phyloP scores from a whole-genome alignment of 2,797 vertebrate species.

The Poecilia gillii region DNA sequence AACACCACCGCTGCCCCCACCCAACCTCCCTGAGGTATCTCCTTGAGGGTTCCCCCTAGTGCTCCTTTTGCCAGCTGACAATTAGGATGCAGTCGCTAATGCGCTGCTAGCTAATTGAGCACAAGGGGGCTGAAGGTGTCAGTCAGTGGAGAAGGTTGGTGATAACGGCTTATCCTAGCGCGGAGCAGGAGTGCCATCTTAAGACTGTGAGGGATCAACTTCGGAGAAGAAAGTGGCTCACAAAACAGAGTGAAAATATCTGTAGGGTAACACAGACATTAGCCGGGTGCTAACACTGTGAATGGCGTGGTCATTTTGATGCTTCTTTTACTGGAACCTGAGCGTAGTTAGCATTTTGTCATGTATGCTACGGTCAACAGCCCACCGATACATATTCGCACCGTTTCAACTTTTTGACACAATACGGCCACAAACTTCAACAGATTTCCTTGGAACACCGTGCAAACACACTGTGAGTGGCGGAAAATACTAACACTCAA shows the following conservation, averaged over 20 bases:
- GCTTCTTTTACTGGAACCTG: neutral
- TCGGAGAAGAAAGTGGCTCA: slow-evolving; percentile 38
- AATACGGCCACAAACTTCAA: neutral
- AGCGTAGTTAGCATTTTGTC: neutral
- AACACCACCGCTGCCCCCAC: neutral
- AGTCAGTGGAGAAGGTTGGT: slow-evolving; percentile 65
- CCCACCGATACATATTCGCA: neutral
- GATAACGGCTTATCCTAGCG: slow-evolving; percentile 18
- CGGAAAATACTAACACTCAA: neutral
- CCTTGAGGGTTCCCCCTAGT: slow-evolving; percentile 68
- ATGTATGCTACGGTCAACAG: neutral
- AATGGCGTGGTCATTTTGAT: neutral
- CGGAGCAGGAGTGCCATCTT: slow-evolving; percentile 35
- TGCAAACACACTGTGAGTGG: neutral
- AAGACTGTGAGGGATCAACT: slow-evolving; percentile 28
- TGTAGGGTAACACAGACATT: neutral
- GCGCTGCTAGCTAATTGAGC: slow-evolving; percentile 76
- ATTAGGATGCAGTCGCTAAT: slow-evolving; percentile 75
- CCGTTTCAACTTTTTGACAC: neutral
- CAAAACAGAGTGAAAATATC: neutral
- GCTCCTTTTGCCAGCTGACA: slow-evolving; percentile 71
- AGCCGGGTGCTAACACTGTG: neutral
- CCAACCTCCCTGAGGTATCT: slow-evolving; percentile 66
- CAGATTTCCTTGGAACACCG: neutral
- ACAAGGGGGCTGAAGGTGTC: slow-evolving; percentile 76